Percentiles rank a stretch among this genome's conserved stretches.
phyloP scores from a whole-genome alignment of 2,113 vertebrate species.

The Elachura formosa region DNA sequence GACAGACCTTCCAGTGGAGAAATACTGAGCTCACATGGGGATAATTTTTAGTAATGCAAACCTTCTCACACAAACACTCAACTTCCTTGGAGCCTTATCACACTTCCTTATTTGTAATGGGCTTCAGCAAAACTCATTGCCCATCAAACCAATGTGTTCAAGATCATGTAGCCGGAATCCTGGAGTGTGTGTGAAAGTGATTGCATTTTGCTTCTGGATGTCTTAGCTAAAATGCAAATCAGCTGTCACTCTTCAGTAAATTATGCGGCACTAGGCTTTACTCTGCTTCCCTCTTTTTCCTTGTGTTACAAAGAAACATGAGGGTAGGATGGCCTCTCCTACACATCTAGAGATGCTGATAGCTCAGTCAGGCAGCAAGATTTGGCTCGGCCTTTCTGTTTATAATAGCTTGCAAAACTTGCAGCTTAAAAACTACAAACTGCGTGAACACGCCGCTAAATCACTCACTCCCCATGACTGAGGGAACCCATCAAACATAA shows the following conservation, averaged over 20 bases:
- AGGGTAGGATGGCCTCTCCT: conserved; percentile 19
- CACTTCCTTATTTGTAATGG: conserved; percentile 9
- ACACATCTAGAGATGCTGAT: conserved; percentile 30
- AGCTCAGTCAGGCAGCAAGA: not conserved
- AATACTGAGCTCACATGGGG: not conserved
- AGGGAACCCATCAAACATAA: not conserved
- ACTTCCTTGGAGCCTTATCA: not conserved
- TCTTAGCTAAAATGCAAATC: conserved; percentile 44
- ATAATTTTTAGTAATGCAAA: not conserved
- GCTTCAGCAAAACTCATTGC: conserved; percentile 4
- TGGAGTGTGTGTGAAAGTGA: not conserved
- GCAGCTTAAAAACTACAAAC: conserved; percentile 23
- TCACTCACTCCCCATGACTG: not conserved
- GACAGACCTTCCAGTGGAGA: not conserved
- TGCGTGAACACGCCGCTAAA: not conserved
- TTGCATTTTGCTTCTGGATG: conserved; percentile 17
- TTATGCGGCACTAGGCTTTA: conserved; percentile 15
- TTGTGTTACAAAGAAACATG: not conserved
- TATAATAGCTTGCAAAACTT: conserved; percentile 39
- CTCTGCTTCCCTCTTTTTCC: not conserved
- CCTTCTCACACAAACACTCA: not conserved
- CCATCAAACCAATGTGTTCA: conserved; percentile 35
- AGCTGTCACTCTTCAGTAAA: conserved; percentile 4
- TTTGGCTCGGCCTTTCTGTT: conserved; percentile 12
- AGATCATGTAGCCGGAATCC: not conserved